Evolutionary conservation across 2,888 invertebrate genomes (phyloP).

Genomic region (Chouioia cunea): DNA sequence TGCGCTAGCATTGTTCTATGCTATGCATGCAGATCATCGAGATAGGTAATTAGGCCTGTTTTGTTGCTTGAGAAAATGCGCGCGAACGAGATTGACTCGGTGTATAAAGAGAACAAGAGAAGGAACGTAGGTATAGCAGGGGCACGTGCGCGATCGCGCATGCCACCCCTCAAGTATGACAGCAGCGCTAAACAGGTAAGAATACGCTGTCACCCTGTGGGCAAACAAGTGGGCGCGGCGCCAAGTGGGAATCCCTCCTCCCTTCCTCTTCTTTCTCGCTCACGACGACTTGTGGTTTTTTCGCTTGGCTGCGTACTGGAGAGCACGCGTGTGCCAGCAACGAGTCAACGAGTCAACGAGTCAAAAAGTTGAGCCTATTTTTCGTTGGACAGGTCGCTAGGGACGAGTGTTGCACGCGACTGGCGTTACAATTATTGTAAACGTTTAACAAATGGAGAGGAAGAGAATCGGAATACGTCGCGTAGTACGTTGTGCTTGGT

Average conservation of each 20-base stretch:
- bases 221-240: conserved; percentile 64
- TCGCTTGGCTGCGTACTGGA: conserved; percentile 10
- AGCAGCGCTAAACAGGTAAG: conserved; percentile 55
- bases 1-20: no score
- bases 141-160: conserved; percentile 17
- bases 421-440: no score
- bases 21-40: neutral
- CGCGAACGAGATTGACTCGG: neutral
- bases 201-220: conserved; percentile 55
- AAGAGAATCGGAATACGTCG: no score
- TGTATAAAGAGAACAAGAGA: conserved; percentile 13
- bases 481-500: no score
- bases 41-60: neutral
- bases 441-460: no score
- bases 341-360: no score
- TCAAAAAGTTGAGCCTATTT: no score
- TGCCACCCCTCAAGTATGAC: conserved; percentile 26
- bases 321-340: no score
- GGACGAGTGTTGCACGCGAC: no score
- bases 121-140: neutral
- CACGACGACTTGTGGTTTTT: conserved; percentile 18
- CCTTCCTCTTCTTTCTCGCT: conserved; percentile 14
- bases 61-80: no score
- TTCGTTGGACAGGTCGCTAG: no score
- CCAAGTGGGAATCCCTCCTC: conserved; percentile 34